Percentiles rank a stretch among this genome's conserved stretches.
Conservation (phyloP, 2,113 vertebrate species). For the Corythornis cristatus region DNA sequence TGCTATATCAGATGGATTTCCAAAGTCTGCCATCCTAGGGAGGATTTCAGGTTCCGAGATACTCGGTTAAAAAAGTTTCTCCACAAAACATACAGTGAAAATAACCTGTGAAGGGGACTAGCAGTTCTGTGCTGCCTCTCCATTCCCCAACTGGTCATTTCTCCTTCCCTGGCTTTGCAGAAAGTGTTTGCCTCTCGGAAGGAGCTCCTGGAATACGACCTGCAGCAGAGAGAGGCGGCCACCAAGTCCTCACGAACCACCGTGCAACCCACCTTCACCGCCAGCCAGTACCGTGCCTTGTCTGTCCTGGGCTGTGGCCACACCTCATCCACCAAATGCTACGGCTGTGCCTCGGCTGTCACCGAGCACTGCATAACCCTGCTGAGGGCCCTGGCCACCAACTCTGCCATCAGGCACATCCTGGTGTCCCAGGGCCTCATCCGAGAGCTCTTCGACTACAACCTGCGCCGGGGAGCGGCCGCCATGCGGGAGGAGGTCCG, state of each 20-base stretch:
- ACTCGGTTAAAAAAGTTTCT: neutral
- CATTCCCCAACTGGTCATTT: neutral
- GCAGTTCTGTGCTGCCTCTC: neutral
- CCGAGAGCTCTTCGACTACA: conserved; percentile 96
- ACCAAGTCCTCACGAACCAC: conserved; percentile 90
- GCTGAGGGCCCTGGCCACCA: conserved; percentile 94
- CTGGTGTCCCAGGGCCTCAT: conserved; percentile 97
- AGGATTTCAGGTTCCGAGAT: neutral
- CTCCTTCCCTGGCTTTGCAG: conserved; percentile 67
- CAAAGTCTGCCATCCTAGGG: neutral
- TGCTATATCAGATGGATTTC: neutral
- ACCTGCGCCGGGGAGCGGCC: conserved; percentile 89
- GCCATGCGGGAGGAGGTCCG: conserved; percentile 95
- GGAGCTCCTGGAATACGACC: conserved; percentile 95
- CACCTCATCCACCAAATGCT: conserved; percentile 96
- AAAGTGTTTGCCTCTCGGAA: conserved; percentile 99
- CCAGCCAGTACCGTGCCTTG: conserved; percentile 94
- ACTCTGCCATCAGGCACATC: conserved; percentile 93
- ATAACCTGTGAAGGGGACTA: neutral
- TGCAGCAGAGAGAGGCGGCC: conserved; percentile 95
- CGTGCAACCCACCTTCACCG: conserved; percentile 91
- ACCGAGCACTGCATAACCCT: conserved; percentile 96
- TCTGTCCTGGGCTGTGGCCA: conserved; percentile 95
- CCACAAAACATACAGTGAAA: rapidly evolving
- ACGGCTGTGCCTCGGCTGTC: conserved; percentile 95